phyloP scores from a whole-genome alignment of 1,140 invertebrate species.

The Drosophila nikananu region DNA sequence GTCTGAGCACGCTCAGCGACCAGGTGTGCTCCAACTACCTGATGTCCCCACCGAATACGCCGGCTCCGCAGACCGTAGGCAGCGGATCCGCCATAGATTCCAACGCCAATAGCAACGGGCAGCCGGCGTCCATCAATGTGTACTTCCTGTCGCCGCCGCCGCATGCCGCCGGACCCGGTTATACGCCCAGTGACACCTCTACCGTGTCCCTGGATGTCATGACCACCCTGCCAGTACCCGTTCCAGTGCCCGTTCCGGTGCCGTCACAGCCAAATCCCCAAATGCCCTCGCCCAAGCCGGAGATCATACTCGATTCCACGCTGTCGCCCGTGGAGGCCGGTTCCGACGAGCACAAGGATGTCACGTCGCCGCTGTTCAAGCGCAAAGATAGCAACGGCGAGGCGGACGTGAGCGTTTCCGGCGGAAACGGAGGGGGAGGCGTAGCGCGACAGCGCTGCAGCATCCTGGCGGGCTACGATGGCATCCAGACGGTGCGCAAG shows the following conservation, averaged over 20 bases:
- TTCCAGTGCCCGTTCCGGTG: constrained; percentile 9
- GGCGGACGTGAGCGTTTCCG: constrained; percentile 64
- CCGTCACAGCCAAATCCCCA: constrained; percentile 14
- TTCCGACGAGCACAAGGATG: constrained; percentile 66
- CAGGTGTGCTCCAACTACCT: constrained; percentile 78
- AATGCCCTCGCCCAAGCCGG: constrained; percentile 70
- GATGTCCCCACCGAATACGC: constrained; percentile 84
- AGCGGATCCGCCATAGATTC: constrained; percentile 25
- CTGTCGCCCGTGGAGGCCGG: constrained; percentile 73
- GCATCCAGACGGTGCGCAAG: constrained; percentile 75
- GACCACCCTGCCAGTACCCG: constrained; percentile 71
- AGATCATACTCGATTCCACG: constrained; percentile 85
- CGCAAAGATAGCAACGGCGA: constrained; percentile 72
- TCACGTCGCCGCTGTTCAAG: constrained; percentile 78
- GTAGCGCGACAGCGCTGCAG: constrained; percentile 62
- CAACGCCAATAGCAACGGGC: constrained; percentile 19
- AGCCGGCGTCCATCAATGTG: constrained; percentile 77
- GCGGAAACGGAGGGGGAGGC: constrained; percentile 20
- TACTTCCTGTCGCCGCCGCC: constrained; percentile 84
- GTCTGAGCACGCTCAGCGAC: constrained; percentile 81
- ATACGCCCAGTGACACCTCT: constrained; percentile 73
- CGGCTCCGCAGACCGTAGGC: constrained; percentile 26
- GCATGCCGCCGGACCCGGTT: constrained; percentile 63
- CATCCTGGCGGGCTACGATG: constrained; percentile 76
- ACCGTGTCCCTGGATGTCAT: constrained; percentile 82